Percentiles rank a stretch among this genome's conserved stretches.
Conservation (phyloP, 1,140 invertebrate genomes). For the Liolophura sinensis region DNA sequence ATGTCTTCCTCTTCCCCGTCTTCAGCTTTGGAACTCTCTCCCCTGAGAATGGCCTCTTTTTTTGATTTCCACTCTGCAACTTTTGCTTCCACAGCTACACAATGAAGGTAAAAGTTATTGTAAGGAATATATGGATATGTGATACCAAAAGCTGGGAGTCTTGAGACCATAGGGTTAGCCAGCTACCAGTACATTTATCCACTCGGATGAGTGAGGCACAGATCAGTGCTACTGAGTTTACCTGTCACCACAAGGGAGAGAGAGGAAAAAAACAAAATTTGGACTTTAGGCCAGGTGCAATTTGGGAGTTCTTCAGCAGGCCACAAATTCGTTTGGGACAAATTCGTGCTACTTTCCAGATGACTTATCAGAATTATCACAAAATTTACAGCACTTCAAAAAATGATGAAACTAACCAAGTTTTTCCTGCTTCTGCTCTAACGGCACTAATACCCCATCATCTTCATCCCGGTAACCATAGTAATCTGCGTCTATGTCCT, state of each 20-base stretch:
- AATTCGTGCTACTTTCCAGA: no score
- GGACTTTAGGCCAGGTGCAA: no score
- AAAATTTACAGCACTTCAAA: not conserved
- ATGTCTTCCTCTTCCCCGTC: constrained; percentile 28
- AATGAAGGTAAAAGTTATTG: constrained; percentile 17
- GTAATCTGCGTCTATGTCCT: constrained; percentile 97
- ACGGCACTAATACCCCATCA: constrained; percentile 88
- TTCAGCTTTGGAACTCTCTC: constrained; percentile 25
- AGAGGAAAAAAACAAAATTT: not conserved
- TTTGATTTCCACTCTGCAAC: constrained; percentile 60
- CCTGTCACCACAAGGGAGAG: not conserved
- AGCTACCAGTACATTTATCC: no score
- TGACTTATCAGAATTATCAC: no score
- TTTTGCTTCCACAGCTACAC: constrained; percentile 50
- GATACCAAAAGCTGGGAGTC: no score
- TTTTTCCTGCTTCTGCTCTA: constrained; percentile 83
- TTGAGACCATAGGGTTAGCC: no score
- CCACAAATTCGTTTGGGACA: no score
- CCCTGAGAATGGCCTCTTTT: constrained; percentile 51
- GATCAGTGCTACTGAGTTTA: not conserved
- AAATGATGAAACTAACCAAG: constrained; percentile 47
- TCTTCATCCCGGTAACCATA: constrained; percentile 99
- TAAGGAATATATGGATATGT: no score
- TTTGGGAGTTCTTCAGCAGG: no score
- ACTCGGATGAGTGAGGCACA: no score